Percentiles rank a stretch among this genome's conserved stretches.
These are phyloP conservation scores for Contarinia nasturtii DNA, from an alignment of 1,140 invertebrate species.

Conservation along the genomic window DNA sequence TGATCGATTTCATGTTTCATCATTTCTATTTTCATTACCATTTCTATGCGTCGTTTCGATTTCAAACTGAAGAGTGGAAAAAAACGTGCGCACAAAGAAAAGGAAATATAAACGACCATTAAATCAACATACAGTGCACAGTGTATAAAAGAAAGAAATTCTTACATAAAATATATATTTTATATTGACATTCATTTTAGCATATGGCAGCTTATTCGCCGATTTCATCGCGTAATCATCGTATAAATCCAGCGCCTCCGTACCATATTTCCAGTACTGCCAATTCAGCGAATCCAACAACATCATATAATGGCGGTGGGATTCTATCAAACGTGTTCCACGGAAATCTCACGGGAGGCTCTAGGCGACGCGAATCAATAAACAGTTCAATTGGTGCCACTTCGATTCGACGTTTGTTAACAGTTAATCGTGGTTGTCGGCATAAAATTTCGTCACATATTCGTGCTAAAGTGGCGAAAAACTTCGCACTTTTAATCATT, in stretches of 20 bases:
- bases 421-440: conserved; percentile 31
- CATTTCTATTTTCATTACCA: not conserved
- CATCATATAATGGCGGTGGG: not conserved
- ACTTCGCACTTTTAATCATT: conserved; percentile 33
- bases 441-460: conserved; percentile 28
- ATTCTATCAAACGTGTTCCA: too few species aligned
- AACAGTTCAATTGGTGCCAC: conserved; percentile 43
- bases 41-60: too few species aligned
- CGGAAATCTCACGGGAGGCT: too few species aligned
- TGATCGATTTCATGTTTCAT: not conserved
- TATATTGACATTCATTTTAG: conserved; percentile 25
- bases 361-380: conserved; percentile 35
- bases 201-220: conserved; percentile 39
- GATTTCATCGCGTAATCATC: conserved; percentile 29
- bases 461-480: conserved; percentile 28
- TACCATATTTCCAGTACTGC: conserved; percentile 12
- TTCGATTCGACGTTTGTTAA: conserved; percentile 38
- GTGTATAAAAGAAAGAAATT: not conserved
- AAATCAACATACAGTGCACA: too few species aligned
- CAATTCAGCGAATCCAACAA: conserved; percentile 6
- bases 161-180: too few species aligned
- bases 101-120: too few species aligned
- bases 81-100: too few species aligned
- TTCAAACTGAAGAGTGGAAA: too few species aligned
- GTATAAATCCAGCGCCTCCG: conserved; percentile 22